A percentile compares a stretch with the other conserved stretches of the same genome.
Conservation (phyloP, 2,797 vertebrate genomes). For the Catamblyrhynchus diadema region DNA sequence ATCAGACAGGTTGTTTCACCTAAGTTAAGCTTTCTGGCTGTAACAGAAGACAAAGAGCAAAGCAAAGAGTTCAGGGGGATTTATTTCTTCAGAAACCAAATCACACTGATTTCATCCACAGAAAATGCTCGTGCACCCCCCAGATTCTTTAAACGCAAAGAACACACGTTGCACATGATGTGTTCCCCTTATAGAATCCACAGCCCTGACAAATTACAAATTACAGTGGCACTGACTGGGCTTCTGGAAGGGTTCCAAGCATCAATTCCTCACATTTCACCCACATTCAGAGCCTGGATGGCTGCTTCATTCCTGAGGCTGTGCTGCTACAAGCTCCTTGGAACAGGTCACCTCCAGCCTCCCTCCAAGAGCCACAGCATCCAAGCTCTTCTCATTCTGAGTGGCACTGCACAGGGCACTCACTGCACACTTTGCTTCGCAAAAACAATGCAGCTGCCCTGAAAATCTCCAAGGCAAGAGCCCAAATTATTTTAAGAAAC, state of each 20-base stretch:
- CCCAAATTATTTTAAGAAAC: conserved; percentile 10
- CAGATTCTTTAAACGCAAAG: not conserved
- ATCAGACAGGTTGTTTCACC: not conserved
- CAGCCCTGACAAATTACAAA: conserved; percentile 41
- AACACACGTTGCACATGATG: not conserved
- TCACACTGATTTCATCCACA: conserved; percentile 2
- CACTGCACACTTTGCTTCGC: not conserved
- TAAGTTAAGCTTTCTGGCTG: rapidly evolving
- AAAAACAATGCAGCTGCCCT: not conserved
- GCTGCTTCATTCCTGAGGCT: conserved; percentile 41
- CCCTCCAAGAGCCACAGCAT: not conserved
- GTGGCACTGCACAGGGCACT: not conserved
- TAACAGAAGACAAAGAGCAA: not conserved
- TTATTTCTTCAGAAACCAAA: conserved; percentile 41
- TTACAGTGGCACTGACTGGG: not conserved
- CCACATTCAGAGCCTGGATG: conserved; percentile 37
- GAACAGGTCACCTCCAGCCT: conserved; percentile 33
- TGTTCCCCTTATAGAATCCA: conserved; percentile 1
- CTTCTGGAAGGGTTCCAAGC: conserved; percentile 19
- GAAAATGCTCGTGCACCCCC: not conserved
- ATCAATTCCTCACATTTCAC: conserved; percentile 63
- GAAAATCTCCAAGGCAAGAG: not conserved
- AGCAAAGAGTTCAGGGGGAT: not conserved
- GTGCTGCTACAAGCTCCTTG: conserved; percentile 15
- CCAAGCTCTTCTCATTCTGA: not conserved